Evolutionary conservation across 2,888 invertebrate species (phyloP).

Genomic region (Chrysotoxum bicinctum): DNA sequence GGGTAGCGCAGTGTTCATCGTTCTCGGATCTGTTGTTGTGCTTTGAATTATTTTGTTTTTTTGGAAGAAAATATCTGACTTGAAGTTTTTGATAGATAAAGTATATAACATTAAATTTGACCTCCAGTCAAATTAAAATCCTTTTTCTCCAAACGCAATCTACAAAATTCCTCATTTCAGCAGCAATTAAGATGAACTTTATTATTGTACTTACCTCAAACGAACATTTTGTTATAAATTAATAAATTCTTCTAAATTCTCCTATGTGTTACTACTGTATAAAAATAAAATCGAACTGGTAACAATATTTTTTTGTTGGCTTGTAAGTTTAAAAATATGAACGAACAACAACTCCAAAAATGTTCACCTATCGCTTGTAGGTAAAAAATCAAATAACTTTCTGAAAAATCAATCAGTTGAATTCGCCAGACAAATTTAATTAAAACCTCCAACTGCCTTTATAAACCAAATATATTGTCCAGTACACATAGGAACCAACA

Average conservation of each 20-base stretch:
- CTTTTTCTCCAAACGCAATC: no score
- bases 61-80: no score
- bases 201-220: no score
- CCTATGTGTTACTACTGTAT: background rate
- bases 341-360: background rate
- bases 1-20: no score
- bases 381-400: slow-evolving; percentile 44
- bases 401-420: slow-evolving; percentile 65
- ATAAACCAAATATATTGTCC: background rate
- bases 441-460: slow-evolving; percentile 60
- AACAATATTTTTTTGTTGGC: background rate
- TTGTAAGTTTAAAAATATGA: background rate
- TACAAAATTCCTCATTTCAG: no score
- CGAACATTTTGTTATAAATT: no score
- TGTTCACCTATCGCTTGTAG: background rate
- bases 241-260: background rate
- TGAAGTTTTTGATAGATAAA: no score
- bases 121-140: no score
- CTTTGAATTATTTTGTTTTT: no score
- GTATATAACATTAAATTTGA: no score
- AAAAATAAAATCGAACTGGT: background rate
- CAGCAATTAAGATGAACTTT: no score
- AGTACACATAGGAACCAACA: background rate
- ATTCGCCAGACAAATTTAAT: slow-evolving; percentile 70
- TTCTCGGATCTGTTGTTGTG: no score